A percentile compares a stretch with the other conserved stretches of the same genome.
phyloP scores from a whole-genome alignment of 2,797 vertebrate genomes.

The Lithobates sylvaticus region DNA sequence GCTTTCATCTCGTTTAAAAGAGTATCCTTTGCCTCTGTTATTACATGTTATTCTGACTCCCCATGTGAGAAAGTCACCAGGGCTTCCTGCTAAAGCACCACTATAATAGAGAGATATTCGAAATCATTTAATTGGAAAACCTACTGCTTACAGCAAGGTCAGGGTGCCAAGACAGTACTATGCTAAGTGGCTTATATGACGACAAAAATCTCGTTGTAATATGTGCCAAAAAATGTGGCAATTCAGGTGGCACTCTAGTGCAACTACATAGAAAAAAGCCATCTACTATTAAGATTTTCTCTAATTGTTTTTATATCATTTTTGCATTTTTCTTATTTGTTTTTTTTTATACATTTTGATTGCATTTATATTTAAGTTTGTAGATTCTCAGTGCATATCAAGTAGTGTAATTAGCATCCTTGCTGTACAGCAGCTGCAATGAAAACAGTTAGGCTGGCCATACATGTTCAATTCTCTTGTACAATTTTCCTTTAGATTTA shows the following conservation, averaged over 20 bases:
- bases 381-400: not conserved
- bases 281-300: not conserved
- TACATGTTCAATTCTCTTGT: no score
- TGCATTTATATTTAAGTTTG: not conserved
- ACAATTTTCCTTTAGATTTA: no score
- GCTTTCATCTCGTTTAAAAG: constrained; percentile 46
- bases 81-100: constrained; percentile 27
- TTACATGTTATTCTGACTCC: constrained; percentile 47
- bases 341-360: not conserved
- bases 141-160: constrained; percentile 56
- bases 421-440: not conserved
- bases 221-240: not conserved
- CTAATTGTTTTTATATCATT: not conserved
- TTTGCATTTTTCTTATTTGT: not conserved
- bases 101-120: constrained; percentile 31
- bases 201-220: not conserved
- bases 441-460: not conserved
- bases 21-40: constrained; percentile 25
- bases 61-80: constrained; percentile 39
- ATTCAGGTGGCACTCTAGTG: no score
- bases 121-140: constrained; percentile 48
- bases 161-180: constrained; percentile 29
- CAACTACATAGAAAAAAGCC: not conserved
- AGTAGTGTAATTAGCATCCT: not conserved
- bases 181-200: constrained; percentile 1